Percentiles rank a stretch among this genome's conserved stretches.
phyloP scores from a whole-genome alignment of 2,113 vertebrate species.

The Cephalophus harveyi region DNA sequence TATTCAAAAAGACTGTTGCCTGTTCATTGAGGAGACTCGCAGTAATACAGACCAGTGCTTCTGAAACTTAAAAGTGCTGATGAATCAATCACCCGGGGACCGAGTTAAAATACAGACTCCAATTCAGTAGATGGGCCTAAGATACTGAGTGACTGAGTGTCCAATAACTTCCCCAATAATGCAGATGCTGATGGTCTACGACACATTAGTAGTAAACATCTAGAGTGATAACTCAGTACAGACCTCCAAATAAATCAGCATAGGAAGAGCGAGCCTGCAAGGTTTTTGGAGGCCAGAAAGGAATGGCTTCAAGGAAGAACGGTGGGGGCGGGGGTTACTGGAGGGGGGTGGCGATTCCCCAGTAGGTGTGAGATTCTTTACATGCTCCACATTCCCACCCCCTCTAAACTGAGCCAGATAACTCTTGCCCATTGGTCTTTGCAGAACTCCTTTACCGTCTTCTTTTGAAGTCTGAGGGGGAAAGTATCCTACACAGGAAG shows the following conservation, averaged over 20 bases:
- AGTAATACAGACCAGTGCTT: not conserved
- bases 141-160: fast-evolving
- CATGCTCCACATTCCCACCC: not conserved
- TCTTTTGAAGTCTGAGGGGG: not conserved
- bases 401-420: not conserved
- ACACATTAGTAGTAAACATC: not conserved
- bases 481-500: not conserved
- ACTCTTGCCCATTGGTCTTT: not conserved
- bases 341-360: not conserved
- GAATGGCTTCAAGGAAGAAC: not conserved
- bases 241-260: not conserved
- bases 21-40: not conserved
- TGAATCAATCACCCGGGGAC: not conserved
- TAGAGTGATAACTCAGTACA: not conserved
- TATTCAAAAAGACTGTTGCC: not conserved
- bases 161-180: not conserved
- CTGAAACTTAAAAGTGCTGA: not conserved
- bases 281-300: not conserved
- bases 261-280: not conserved
- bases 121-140: not conserved
- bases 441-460: not conserved
- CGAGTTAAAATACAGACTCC: not conserved
- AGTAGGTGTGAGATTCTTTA: not conserved
- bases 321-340: not conserved
- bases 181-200: not conserved